These are phyloP conservation scores for Cinara cedri DNA, from an alignment of 2,888 invertebrate genomes.

Conservation along the genomic window DNA sequence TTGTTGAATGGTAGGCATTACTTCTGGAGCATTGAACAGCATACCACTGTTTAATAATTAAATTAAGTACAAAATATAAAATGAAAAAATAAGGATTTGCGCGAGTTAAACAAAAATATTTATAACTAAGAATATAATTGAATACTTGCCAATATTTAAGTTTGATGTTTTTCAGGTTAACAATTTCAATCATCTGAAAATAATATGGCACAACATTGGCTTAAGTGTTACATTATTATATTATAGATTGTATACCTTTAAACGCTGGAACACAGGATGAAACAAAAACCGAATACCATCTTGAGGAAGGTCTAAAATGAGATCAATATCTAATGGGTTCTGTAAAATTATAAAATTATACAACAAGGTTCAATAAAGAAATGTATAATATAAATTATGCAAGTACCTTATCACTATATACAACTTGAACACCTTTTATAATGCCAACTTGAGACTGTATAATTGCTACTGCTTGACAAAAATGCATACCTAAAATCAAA, in stretches of 20 bases:
- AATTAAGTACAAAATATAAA: slow-evolving; percentile 23
- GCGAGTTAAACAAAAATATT: slow-evolving; percentile 39
- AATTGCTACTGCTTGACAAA: slow-evolving; percentile 95
- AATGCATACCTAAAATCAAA: slow-evolving; percentile 88
- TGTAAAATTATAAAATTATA: slow-evolving; percentile 65
- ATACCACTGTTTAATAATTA: slow-evolving; percentile 69
- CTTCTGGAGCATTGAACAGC: slow-evolving; percentile 89
- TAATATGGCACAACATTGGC: slow-evolving; percentile 57
- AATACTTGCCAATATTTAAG: slow-evolving; percentile 89
- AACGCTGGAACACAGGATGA: slow-evolving; percentile 73
- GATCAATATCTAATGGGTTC: slow-evolving; percentile 93
- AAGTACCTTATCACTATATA: slow-evolving; percentile 93
- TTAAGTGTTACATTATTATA: slow-evolving; percentile 1
- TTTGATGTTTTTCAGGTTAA: slow-evolving; percentile 94
- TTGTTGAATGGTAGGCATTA: slow-evolving; percentile 94
- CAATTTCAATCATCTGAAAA: slow-evolving; percentile 88
- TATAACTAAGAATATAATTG: slow-evolving; percentile 14
- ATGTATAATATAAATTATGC: slow-evolving; percentile 62
- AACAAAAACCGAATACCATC: slow-evolving; percentile 97
- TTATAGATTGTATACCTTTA: slow-evolving; percentile 67
- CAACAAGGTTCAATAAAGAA: not conserved
- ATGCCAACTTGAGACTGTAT: slow-evolving; percentile 95
- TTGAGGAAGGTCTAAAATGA: slow-evolving; percentile 93
- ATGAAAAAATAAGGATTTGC: not conserved
- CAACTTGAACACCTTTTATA: slow-evolving; percentile 93